Percentiles rank a stretch among this genome's conserved stretches.
These are phyloP conservation scores for Batillaria attramentaria DNA, from an alignment of 1,140 invertebrate genomes.

Conservation along the genomic window DNA sequence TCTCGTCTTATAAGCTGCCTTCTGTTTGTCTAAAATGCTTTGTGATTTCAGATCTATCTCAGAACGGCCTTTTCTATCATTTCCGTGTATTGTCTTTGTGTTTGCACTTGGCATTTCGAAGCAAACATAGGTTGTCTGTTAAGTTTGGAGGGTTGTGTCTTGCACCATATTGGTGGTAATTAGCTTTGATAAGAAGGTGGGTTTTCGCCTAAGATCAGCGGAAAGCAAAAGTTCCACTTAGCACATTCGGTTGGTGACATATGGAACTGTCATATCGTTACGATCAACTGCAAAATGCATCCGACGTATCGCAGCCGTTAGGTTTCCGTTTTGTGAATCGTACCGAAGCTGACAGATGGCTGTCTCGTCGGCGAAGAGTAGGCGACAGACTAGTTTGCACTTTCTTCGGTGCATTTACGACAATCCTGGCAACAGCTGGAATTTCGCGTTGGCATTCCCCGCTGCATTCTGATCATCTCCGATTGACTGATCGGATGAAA, in stretches of 20 bases:
- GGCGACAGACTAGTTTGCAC: not conserved
- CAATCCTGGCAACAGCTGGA: too few species aligned
- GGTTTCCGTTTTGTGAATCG: not conserved
- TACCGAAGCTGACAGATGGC: constrained; percentile 27
- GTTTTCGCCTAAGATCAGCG: not conserved
- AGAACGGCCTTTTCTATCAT: not conserved
- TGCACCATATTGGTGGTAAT: constrained; percentile 35
- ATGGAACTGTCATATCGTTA: too few species aligned
- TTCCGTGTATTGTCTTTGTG: not conserved
- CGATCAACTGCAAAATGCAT: too few species aligned
- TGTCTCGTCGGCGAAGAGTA: constrained; percentile 18
- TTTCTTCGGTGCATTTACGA: too few species aligned
- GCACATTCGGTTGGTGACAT: too few species aligned
- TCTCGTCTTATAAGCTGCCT: not conserved
- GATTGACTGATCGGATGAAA: too few species aligned
- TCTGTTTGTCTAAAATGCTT: not conserved
- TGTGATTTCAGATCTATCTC: not conserved
- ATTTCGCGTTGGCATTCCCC: too few species aligned
- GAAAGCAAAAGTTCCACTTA: too few species aligned
- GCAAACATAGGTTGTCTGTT: constrained; percentile 12
- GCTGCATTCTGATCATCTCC: too few species aligned
- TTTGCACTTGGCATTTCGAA: not conserved
- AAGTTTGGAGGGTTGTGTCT: constrained; percentile 12
- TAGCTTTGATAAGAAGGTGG: constrained; percentile 26
- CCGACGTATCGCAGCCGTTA: too few species aligned